Evolutionary conservation across 1,140 invertebrate genomes (phyloP), one percentile per base, ranked within the genome.

Genomic region (Anoplophora glabripennis): DNA sequence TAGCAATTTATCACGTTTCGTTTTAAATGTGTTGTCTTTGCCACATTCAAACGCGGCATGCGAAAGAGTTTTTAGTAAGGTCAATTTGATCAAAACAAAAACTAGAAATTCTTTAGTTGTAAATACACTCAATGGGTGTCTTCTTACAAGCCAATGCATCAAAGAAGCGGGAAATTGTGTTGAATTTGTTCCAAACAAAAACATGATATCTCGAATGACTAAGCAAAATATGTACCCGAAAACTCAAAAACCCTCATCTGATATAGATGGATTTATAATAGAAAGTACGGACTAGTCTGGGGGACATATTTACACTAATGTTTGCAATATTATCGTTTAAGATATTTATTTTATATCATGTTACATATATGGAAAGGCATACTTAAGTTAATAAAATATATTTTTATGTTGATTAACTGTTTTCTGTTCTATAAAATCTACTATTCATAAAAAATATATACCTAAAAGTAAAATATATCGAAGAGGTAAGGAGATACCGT

Each of bases 71-170:
- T 49, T 49, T 49, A 33, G n/a, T n/a, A 12, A 49, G 35, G 35
- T 35, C 35, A 49, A 49, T 49, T 10, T 12, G 14, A 49, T 49
- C 14, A 49, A 36, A 35, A 49, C 47, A 34, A 49, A 49, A 49
- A 49, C 18, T 34, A 18, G 18, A 14, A 49, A 49, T 28, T 33
- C 18, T 14, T 34, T 49, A n/a, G 35, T 49, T 33, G 35, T 35
- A 18, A 35, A 34, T 33, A 49, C 47, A 34, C 35, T 49, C 9
- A 49, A 49, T 49, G 47, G 47, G 21, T 21, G 21, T 34, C 35
- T 49, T 18, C 35, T 49, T 12, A 49, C 18, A 21, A 49, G 35
- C 21, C 47, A 49, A 35, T 49, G 47, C 47, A 35, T 36, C 15
- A 11, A 33, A 7, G 35, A 33, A 35, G 11, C 17, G 35, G 47